Evolutionary conservation across 2,113 vertebrate genomes (phyloP).

Genomic region (Bubo scandiacus): DNA sequence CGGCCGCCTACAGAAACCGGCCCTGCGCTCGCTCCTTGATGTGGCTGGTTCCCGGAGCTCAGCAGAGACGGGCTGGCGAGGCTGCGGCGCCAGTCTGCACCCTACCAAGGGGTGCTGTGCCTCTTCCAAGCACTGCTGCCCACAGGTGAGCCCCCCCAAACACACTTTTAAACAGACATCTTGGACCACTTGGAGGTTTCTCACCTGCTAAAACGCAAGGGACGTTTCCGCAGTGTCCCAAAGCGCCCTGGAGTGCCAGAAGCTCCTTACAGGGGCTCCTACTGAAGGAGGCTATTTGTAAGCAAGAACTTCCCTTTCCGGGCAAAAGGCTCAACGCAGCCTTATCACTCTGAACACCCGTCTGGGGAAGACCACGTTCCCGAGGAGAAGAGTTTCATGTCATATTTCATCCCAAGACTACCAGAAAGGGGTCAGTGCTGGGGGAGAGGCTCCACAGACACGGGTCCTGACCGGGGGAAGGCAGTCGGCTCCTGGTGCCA

Average conservation of each 20-base stretch:
- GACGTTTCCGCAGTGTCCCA: neutral
- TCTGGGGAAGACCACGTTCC: neutral
- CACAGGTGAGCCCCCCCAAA: neutral
- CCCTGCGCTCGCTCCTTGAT: neutral
- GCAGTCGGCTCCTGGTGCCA: neutral
- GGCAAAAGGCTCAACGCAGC: neutral
- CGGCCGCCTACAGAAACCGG: fast-evolving
- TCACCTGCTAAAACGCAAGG: neutral
- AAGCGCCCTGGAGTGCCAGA: neutral
- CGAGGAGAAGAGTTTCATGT: neutral
- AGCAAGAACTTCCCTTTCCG: neutral
- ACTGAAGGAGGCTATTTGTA: neutral
- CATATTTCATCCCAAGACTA: neutral
- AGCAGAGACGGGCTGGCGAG: neutral
- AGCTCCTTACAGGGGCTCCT: neutral
- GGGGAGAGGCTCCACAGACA: neutral
- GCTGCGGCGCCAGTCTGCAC: neutral
- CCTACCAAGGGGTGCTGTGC: neutral
- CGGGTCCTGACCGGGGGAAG: neutral
- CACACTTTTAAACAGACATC: too few species aligned
- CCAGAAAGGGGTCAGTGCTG: neutral
- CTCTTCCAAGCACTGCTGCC: neutral
- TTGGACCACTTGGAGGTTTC: neutral
- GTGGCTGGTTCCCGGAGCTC: neutral
- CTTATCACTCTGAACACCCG: fast-evolving